These are phyloP conservation scores for Drosophila birchii DNA, from an alignment of 2,888 invertebrate genomes.

Conservation along the genomic window DNA sequence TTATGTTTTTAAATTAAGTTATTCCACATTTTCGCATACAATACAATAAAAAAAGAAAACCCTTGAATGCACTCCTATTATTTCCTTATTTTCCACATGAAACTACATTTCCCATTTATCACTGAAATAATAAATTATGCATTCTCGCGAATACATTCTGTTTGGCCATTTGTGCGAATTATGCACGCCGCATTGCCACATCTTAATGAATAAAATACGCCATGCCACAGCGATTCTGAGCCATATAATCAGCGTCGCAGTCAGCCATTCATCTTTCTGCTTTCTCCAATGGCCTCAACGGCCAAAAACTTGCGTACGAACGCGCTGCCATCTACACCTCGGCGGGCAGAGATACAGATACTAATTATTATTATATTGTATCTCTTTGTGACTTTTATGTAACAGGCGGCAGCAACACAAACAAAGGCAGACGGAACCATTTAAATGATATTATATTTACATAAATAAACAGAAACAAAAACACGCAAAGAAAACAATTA, in stretches of 20 bases:
- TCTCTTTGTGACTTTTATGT: slow-evolving; percentile 70
- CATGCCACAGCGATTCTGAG: slow-evolving; percentile 60
- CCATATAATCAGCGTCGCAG: slow-evolving; percentile 39
- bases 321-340: slow-evolving; percentile 69
- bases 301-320: slow-evolving; percentile 41
- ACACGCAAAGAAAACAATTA: slow-evolving; percentile 59
- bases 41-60: not conserved
- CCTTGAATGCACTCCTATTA: slow-evolving; percentile 3
- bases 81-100: slow-evolving; percentile 15
- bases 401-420: slow-evolving; percentile 44
- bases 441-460: slow-evolving; percentile 77
- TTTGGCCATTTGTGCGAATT: slow-evolving; percentile 28
- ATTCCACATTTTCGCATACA: not conserved
- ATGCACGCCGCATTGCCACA: slow-evolving; percentile 37
- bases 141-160: slow-evolving; percentile 20
- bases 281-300: slow-evolving; percentile 56
- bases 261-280: slow-evolving; percentile 58
- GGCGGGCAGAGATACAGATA: slow-evolving; percentile 55
- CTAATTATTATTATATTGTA: slow-evolving; percentile 78
- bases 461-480: slow-evolving; percentile 54
- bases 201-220: slow-evolving; percentile 47
- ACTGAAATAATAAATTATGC: slow-evolving; percentile 12
- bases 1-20: too few species aligned
- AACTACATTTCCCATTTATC: slow-evolving; percentile 8
- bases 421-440: slow-evolving; percentile 48